Conservation (phyloP, 1,140 invertebrate species). For the Drosophila seguyi region DNA sequence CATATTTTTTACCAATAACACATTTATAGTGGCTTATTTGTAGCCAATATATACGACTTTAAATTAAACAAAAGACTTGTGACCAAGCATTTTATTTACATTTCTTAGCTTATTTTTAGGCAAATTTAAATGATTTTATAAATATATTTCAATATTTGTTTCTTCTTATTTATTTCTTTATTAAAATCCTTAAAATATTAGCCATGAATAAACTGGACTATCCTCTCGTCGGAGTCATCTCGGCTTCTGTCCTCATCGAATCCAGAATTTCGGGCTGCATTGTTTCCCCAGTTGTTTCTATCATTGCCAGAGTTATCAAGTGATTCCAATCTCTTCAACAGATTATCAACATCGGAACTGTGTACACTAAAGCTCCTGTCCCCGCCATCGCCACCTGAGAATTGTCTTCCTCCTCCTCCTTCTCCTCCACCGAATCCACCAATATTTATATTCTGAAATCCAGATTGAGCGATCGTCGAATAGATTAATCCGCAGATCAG, state of each 20-base stretch:
- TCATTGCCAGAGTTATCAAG: slow-evolving; percentile 13
- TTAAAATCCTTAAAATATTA: background rate
- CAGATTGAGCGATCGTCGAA: slow-evolving; percentile 5
- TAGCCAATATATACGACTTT: no score
- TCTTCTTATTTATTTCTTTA: background rate
- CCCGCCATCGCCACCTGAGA: background rate
- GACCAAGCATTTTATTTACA: background rate
- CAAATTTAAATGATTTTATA: background rate
- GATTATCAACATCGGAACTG: slow-evolving; percentile 18
- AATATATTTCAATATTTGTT: background rate
- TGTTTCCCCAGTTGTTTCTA: slow-evolving; percentile 16
- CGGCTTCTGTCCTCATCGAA: slow-evolving; percentile 7
- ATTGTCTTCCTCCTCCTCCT: background rate
- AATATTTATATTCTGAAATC: slow-evolving; percentile 24
- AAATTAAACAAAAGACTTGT: background rate
- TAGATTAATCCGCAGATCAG: slow-evolving; percentile 33
- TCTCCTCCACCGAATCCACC: slow-evolving; percentile 2
- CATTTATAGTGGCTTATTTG: background rate
- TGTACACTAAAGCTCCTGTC: slow-evolving; percentile 9
- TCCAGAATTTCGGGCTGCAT: background rate
- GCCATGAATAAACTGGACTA: slow-evolving; percentile 11
- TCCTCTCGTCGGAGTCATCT: background rate
- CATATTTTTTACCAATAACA: background rate
- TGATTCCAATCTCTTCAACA: slow-evolving; percentile 10
- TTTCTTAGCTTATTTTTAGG: background rate